A percentile compares a stretch with the other conserved stretches of the same genome.
These are phyloP conservation scores for Semicossyphus pulcher DNA, from an alignment of 2,113 vertebrate species.

Conservation along the genomic window DNA sequence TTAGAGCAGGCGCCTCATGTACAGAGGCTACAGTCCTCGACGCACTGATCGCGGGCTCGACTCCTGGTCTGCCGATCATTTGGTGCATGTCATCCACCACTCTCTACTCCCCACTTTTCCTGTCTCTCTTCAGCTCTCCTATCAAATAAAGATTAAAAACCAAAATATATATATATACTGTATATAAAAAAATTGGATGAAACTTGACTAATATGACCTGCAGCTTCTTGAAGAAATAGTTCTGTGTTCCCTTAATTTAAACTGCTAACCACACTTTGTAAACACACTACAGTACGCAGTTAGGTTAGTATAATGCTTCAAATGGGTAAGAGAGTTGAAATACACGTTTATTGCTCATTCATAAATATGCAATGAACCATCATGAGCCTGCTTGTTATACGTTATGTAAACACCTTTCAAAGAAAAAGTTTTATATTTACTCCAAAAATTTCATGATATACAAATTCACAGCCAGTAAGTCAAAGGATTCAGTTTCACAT, in stretches of 20 bases:
- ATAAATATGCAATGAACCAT: constrained; percentile 50
- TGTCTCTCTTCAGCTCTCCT: too few species aligned
- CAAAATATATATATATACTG: too few species aligned
- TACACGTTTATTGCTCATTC: constrained; percentile 35
- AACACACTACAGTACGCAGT: not conserved
- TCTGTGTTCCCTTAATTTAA: not conserved
- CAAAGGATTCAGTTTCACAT: constrained; percentile 78
- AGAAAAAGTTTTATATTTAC: constrained; percentile 67
- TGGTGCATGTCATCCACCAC: too few species aligned
- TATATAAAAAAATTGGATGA: too few species aligned
- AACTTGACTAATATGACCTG: too few species aligned
- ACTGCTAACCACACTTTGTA: not conserved
- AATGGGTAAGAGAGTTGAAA: constrained; percentile 2
- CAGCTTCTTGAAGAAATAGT: too few species aligned
- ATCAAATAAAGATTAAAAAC: too few species aligned
- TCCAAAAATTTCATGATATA: constrained; percentile 74
- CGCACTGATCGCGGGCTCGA: too few species aligned
- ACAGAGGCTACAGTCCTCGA: too few species aligned
- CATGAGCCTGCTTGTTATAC: constrained; percentile 67
- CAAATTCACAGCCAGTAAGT: constrained; percentile 85
- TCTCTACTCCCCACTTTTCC: too few species aligned
- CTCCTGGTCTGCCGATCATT: too few species aligned
- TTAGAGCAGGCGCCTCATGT: too few species aligned
- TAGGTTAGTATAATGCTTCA: not conserved
- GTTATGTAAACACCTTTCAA: constrained; percentile 66